Conservation (phyloP, 2,113 vertebrate species). For the Phoenicopterus ruber region DNA sequence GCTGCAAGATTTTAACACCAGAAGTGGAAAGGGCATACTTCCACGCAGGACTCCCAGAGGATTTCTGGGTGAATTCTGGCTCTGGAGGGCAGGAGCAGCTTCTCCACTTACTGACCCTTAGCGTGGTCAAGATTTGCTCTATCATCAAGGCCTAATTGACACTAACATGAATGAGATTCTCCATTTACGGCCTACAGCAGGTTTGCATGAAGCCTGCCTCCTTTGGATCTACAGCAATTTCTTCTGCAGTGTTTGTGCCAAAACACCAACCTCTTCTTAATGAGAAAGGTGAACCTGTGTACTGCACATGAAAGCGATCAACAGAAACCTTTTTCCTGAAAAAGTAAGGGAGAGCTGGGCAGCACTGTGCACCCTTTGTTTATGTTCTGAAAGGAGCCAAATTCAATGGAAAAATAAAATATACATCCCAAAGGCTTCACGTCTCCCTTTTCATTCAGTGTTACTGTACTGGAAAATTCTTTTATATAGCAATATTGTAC, state of each 20-base stretch:
- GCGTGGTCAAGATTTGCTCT: background rate
- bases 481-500: background rate
- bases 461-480: background rate
- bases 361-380: background rate
- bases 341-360: background rate
- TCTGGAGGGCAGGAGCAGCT: background rate
- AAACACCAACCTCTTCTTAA: background rate
- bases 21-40: background rate
- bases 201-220: background rate
- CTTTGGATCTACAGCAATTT: background rate
- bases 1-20: background rate
- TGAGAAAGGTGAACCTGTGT: background rate
- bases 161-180: background rate
- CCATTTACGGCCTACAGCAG: background rate
- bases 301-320: background rate
- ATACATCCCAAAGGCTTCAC: background rate
- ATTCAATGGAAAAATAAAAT: conserved; percentile 13
- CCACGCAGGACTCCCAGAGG: rapidly evolving
- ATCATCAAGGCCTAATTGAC: background rate
- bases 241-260: background rate
- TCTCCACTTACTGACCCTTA: background rate
- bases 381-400: background rate
- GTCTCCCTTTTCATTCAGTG: background rate
- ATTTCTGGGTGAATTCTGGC: background rate
- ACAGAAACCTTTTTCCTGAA: background rate